Evolutionary conservation across 2,888 invertebrate genomes (phyloP).

Genomic region (Pammene fasciana): DNA sequence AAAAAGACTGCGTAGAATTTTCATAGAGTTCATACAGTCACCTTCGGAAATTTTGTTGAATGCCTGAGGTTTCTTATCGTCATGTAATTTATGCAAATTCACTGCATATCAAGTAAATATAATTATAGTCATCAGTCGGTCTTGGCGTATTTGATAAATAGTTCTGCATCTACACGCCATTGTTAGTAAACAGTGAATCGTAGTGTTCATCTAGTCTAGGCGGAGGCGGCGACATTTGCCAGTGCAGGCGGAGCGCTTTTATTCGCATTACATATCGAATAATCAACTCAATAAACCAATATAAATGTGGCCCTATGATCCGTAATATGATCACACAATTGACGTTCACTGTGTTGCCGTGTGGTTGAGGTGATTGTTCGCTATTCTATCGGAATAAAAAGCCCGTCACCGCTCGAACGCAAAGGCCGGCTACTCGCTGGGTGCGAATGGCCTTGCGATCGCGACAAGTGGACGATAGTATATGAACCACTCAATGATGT

Average conservation of each 20-base stretch:
- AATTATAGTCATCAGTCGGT: slow-evolving; percentile 10
- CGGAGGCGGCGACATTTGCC: slow-evolving; percentile 40
- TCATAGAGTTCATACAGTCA: too few species aligned
- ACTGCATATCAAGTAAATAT: slow-evolving; percentile 12
- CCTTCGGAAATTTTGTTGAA: too few species aligned
- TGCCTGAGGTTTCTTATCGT: too few species aligned
- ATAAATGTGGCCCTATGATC: not conserved
- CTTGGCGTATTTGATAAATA: slow-evolving; percentile 10
- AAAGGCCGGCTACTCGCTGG: slow-evolving; percentile 65
- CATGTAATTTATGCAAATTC: too few species aligned
- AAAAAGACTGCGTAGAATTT: too few species aligned
- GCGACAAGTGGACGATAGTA: slow-evolving; percentile 68
- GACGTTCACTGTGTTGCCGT: not conserved
- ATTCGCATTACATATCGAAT: not conserved
- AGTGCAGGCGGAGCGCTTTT: slow-evolving; percentile 10
- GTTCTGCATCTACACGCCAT: slow-evolving; percentile 42
- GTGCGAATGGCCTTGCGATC: slow-evolving; percentile 62
- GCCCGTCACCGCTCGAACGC: slow-evolving; percentile 69
- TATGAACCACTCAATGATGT: slow-evolving; percentile 35
- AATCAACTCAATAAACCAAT: not conserved
- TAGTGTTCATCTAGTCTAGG: slow-evolving; percentile 31
- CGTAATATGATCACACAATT: not conserved
- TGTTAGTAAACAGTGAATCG: slow-evolving; percentile 54
- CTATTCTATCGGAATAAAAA: slow-evolving; percentile 1
- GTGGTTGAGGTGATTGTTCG: not conserved